Conservation (phyloP, 2,888 invertebrate species). For the Melieria crassipennis region DNA sequence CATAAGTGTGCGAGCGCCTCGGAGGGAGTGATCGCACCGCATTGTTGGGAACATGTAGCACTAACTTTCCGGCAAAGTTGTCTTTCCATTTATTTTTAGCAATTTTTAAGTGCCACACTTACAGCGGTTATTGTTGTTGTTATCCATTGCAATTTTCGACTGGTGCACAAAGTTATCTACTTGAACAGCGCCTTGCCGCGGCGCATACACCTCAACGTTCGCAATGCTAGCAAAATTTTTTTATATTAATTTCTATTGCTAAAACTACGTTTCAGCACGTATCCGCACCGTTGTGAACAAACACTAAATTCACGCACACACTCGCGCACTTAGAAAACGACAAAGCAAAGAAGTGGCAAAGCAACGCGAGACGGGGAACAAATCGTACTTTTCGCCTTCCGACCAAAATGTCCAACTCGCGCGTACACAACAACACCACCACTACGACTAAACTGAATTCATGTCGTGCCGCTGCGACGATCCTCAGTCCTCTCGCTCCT, state of each 20-base stretch:
- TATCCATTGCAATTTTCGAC: too few relatives aligned
- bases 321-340: too few relatives aligned
- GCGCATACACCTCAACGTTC: too few relatives aligned
- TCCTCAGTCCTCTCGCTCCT: constrained; percentile 37
- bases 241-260: background rate
- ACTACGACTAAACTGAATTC: constrained; percentile 52
- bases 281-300: background rate
- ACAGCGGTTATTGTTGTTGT: too few relatives aligned
- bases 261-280: background rate
- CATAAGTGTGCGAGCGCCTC: too few relatives aligned
- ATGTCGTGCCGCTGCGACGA: constrained; percentile 41
- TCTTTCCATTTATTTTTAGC: background rate
- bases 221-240: too few relatives aligned
- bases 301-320: too few relatives aligned
- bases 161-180: too few relatives aligned
- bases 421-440: constrained; percentile 51
- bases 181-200: too few relatives aligned
- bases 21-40: background rate
- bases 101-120: too few relatives aligned
- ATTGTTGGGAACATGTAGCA: constrained; percentile 2
- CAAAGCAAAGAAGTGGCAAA: background rate
- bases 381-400: constrained; percentile 48
- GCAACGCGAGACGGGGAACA: constrained; percentile 24
- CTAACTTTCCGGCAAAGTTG: background rate
- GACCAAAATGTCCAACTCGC: constrained; percentile 44